phyloP scores from a whole-genome alignment of 2,888 invertebrate genomes.

The Metopia argyrocephala region DNA sequence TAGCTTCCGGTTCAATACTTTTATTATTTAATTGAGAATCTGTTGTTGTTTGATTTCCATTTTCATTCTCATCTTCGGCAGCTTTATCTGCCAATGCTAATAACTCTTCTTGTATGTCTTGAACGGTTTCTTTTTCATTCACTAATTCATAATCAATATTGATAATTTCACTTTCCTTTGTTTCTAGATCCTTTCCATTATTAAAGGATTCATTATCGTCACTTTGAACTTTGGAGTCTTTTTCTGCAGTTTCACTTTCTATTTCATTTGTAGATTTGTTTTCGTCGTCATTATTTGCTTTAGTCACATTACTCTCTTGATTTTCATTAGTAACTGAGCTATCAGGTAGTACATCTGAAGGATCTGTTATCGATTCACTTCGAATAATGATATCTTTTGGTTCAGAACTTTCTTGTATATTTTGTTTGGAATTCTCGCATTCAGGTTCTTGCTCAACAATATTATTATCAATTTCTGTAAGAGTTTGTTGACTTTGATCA shows the following conservation, averaged over 20 bases:
- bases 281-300: not conserved
- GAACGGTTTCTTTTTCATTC: not conserved
- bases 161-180: not conserved
- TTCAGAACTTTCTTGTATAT: no score
- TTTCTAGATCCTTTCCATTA: not conserved
- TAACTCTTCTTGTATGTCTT: slow-evolving; percentile 59
- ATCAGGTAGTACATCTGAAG: no score
- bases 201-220: not conserved
- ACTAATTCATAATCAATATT: slow-evolving; percentile 32
- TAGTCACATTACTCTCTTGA: not conserved
- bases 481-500: no score
- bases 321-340: no score
- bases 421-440: no score
- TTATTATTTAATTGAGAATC: not conserved
- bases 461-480: no score
- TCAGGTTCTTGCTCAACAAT: no score
- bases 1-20: not conserved
- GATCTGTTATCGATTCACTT: no score
- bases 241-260: not conserved
- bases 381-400: no score
- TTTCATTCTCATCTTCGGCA: slow-evolving; percentile 47
- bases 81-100: slow-evolving; percentile 55
- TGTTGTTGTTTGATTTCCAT: not conserved
- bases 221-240: not conserved
- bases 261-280: slow-evolving; percentile 6